These are phyloP conservation scores for Aphelenchoides besseyi DNA, from an alignment of 1,140 invertebrate species.

Conservation along the genomic window DNA sequence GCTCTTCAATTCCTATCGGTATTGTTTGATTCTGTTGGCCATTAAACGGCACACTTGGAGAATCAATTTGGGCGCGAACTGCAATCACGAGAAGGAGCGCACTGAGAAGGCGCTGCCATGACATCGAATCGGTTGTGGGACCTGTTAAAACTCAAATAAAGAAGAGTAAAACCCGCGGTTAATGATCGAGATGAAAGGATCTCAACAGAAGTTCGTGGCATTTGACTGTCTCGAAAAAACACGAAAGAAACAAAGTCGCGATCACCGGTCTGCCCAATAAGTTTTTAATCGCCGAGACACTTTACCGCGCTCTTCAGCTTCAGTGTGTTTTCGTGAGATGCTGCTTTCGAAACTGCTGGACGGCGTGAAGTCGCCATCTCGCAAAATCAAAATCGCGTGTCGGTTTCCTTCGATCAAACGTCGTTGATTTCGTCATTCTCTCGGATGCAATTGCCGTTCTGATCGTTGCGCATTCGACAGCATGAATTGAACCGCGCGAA, in stretches of 20 bases:
- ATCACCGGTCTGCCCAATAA: too few relatives aligned
- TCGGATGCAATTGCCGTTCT: background rate
- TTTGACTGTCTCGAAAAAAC: too few relatives aligned
- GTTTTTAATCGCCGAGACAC: too few relatives aligned
- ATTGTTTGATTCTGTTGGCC: background rate
- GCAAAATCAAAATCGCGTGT: background rate
- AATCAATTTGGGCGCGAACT: background rate
- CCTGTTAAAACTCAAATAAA: too few relatives aligned
- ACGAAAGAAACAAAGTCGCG: background rate
- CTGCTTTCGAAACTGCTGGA: background rate
- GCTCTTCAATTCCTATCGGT: background rate
- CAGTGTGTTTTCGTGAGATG: background rate
- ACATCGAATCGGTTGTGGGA: background rate
- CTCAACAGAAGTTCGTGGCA: too few relatives aligned
- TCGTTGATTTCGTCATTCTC: background rate
- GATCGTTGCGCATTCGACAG: constrained; percentile 2
- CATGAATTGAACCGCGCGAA: background rate
- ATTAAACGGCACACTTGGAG: background rate
- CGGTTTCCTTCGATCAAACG: constrained; percentile 5
- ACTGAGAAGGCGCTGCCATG: background rate
- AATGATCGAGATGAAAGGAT: too few relatives aligned
- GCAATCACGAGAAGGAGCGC: background rate
- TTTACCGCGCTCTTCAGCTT: too few relatives aligned
- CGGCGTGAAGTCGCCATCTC: background rate
- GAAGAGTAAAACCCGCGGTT: too few relatives aligned